Percentiles rank a stretch among this genome's conserved stretches.
These are phyloP conservation scores for Chaitophorus viminalis DNA, from an alignment of 2,888 invertebrate genomes.

Conservation along the genomic window DNA sequence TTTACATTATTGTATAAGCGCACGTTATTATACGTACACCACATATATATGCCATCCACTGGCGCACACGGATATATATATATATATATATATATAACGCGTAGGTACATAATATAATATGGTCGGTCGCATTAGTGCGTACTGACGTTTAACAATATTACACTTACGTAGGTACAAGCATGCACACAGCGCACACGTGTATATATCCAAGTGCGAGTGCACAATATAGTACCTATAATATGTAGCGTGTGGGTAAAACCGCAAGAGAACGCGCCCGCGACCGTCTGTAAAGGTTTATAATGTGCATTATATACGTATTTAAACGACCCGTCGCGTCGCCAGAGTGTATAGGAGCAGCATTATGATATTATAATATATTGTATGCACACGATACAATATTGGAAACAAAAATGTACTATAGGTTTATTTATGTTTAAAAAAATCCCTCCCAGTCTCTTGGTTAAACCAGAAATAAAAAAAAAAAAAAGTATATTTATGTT, in stretches of 20 bases:
- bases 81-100: too few species aligned
- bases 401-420: not conserved
- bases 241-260: constrained; percentile 12
- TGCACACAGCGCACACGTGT: not conserved
- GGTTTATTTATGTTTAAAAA: too few species aligned
- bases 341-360: not conserved
- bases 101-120: not conserved
- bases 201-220: not conserved
- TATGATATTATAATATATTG: too few species aligned
- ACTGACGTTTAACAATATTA: constrained; percentile 33
- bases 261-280: not conserved
- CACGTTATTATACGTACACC: not conserved
- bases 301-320: too few species aligned
- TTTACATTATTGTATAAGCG: not conserved
- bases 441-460: too few species aligned
- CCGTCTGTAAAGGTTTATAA: not conserved
- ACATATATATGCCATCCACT: not conserved
- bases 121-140: constrained; percentile 22
- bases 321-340: too few species aligned
- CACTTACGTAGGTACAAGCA: not conserved
- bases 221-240: too few species aligned
- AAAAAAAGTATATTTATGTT: too few species aligned
- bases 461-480: too few species aligned
- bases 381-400: not conserved
- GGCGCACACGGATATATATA: not conserved